Percentiles rank a stretch among this genome's conserved stretches.
Evolutionary conservation across 2,113 vertebrate genomes (phyloP).

Genomic region (Gadus chalcogrammus): DNA sequence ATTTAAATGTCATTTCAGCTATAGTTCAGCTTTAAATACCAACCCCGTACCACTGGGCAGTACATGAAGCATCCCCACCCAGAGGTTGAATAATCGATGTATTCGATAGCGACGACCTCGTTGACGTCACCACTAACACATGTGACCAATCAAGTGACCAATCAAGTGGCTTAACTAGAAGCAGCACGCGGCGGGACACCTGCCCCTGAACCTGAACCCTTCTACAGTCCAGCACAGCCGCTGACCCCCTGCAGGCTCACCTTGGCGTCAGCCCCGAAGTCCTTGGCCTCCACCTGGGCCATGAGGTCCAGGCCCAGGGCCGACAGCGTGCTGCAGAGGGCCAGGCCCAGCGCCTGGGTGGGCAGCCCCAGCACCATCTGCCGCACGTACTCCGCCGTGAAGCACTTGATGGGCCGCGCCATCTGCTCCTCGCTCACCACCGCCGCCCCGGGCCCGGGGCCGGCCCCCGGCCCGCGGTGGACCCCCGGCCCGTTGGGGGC

Average conservation of each 20-base stretch:
- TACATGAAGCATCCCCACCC: too few species aligned
- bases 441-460: constrained; percentile 70
- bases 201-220: too few species aligned
- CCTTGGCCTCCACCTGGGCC: constrained; percentile 92
- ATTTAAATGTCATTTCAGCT: too few species aligned
- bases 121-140: too few species aligned
- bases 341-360: constrained; percentile 88
- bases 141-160: too few species aligned
- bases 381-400: constrained; percentile 94
- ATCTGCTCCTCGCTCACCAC: constrained; percentile 96
- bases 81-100: too few species aligned
- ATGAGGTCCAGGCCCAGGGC: constrained; percentile 90
- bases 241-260: neutral
- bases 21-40: too few species aligned
- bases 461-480: constrained; percentile 73
- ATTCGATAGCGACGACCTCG: too few species aligned
- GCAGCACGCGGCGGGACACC: too few species aligned
- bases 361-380: constrained; percentile 96
- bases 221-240: too few species aligned
- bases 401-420: constrained; percentile 93
- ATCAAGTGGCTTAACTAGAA: too few species aligned
- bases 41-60: too few species aligned
- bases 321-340: constrained; percentile 91
- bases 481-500: constrained; percentile 84
- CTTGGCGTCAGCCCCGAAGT: constrained; percentile 94